Evolutionary conservation across 2,113 vertebrate species (phyloP).

Genomic region (Rattus rattus): DNA sequence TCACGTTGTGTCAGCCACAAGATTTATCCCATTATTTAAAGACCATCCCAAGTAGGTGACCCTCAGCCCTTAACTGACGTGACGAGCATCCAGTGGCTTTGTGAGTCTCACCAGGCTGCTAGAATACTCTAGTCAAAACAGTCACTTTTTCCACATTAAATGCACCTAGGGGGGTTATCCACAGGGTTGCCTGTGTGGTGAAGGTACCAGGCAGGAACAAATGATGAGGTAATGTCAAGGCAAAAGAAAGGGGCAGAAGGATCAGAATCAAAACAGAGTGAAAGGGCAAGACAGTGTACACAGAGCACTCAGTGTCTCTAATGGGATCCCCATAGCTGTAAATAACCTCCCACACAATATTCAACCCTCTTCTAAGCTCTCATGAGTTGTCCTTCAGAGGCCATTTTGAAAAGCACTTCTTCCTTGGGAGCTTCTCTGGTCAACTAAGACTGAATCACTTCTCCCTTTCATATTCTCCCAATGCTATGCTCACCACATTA

Average conservation of each 20-base stretch:
- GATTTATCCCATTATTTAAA: not conserved
- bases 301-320: rapidly evolving
- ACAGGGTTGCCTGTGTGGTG: not conserved
- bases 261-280: not conserved
- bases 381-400: not conserved
- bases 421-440: not conserved
- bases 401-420: not conserved
- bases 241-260: not conserved
- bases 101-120: not conserved
- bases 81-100: not conserved
- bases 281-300: not conserved
- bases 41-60: not conserved
- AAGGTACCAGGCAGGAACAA: not conserved
- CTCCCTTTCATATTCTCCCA: not conserved
- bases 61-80: not conserved
- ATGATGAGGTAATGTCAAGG: not conserved
- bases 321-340: not conserved
- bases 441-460: not conserved
- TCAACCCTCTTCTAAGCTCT: not conserved
- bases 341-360: not conserved
- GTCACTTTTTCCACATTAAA: not conserved
- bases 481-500: not conserved
- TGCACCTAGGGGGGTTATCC: not conserved
- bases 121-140: not conserved
- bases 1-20: not conserved